Percentiles rank a stretch among this genome's conserved stretches.
Conservation (phyloP, 1,140 invertebrate genomes). For the Bombus breviceps region DNA sequence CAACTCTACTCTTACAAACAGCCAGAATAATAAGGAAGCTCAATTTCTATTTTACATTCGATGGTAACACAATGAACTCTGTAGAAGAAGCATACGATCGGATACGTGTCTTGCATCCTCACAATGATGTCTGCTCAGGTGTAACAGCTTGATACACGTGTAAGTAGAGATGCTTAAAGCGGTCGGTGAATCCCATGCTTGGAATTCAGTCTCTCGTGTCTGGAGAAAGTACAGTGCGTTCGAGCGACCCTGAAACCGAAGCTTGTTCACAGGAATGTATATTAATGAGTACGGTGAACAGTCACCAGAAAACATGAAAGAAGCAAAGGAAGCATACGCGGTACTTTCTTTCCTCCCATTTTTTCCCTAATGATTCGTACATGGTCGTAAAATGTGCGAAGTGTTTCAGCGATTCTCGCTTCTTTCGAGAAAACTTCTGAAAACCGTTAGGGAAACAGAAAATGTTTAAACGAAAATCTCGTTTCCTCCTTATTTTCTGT, state of each 20-base stretch:
- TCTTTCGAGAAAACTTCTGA: neutral
- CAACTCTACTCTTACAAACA: neutral
- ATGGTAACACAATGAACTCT: neutral
- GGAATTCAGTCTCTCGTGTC: conserved; percentile 71
- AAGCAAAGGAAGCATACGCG: neutral
- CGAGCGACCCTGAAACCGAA: conserved; percentile 68
- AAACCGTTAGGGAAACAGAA: neutral
- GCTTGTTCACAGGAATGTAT: conserved; percentile 63
- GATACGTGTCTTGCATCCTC: conserved; percentile 10
- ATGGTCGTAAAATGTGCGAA: neutral
- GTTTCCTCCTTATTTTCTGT: neutral
- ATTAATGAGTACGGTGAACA: conserved; percentile 62
- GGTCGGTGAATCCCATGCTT: conserved; percentile 71
- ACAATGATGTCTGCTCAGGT: conserved; percentile 9
- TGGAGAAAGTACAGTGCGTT: conserved; percentile 75
- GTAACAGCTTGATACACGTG: conserved; percentile 14
- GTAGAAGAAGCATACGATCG: neutral
- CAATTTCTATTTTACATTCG: neutral
- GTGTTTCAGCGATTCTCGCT: neutral
- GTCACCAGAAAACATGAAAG: conserved; percentile 14
- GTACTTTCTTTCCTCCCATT: neutral
- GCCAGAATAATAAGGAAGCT: too few relatives aligned
- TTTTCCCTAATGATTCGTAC: neutral
- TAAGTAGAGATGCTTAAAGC: conserved; percentile 25
- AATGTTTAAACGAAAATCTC: neutral